Conservation (phyloP, 1,140 invertebrate species). For the Pseudomyrmex cubaensis region DNA sequence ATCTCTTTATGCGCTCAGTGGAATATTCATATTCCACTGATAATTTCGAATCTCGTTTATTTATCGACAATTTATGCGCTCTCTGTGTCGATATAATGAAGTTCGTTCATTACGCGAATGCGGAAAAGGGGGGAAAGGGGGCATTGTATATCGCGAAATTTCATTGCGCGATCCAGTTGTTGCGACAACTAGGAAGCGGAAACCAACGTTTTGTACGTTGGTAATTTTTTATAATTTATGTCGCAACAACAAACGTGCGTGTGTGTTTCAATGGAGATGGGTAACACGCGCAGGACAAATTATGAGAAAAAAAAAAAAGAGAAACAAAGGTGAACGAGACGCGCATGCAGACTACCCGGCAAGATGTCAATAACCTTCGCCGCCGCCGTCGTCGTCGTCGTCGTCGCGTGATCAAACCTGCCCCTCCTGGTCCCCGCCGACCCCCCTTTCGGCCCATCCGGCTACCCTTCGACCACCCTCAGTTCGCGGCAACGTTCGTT, state of each 20-base stretch:
- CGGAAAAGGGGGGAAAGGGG: not conserved
- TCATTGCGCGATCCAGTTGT: not conserved
- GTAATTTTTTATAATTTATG: constrained; percentile 40
- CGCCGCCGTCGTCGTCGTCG: constrained; percentile 67
- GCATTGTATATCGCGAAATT: not conserved
- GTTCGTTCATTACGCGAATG: not conserved
- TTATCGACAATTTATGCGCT: not conserved
- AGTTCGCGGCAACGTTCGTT: constrained; percentile 64
- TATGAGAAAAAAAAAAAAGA: constrained; percentile 20
- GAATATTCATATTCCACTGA: no score
- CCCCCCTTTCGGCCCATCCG: constrained; percentile 64
- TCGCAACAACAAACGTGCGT: not conserved
- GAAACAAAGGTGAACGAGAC: constrained; percentile 3
- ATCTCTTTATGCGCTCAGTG: no score
- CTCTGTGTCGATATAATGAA: not conserved
- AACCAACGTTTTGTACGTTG: not conserved
- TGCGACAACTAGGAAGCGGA: not conserved
- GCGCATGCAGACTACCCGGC: constrained; percentile 40
- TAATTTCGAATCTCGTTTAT: no score
- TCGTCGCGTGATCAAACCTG: constrained; percentile 80
- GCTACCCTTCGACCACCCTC: constrained; percentile 73
- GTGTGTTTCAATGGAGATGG: not conserved
- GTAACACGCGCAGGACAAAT: constrained; percentile 16
- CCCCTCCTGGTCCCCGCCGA: constrained; percentile 50
- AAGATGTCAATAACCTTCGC: constrained; percentile 80